Percentiles rank a stretch among this genome's conserved stretches.
Evolutionary conservation across 2,113 vertebrate genomes (phyloP).

Genomic region (Tonatia bakeri): DNA sequence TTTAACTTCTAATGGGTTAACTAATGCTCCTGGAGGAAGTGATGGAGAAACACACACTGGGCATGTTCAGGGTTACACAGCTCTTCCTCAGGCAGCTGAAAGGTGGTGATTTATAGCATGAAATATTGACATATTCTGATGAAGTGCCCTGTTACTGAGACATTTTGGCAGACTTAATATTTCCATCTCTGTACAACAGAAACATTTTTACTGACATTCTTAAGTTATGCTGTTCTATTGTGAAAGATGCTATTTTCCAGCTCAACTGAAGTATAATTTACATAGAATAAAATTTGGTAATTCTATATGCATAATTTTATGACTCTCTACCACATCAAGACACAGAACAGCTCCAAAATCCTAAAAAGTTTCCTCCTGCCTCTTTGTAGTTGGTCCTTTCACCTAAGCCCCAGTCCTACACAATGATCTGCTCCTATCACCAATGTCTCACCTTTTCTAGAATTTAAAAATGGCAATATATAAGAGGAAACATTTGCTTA

Average conservation of each 20-base stretch:
- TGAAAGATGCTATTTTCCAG: neutral
- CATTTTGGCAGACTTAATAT: conserved; percentile 61
- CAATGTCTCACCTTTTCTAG: neutral
- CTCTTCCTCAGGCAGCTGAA: conserved; percentile 60
- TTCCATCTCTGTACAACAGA: conserved; percentile 68
- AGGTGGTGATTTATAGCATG: conserved; percentile 72
- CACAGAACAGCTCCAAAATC: neutral
- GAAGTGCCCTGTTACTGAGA: conserved; percentile 73
- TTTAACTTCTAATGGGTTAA: conserved; percentile 14
- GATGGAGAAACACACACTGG: neutral
- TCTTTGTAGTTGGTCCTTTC: neutral
- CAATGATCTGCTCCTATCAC: neutral
- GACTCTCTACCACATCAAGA: neutral
- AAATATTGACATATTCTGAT: conserved; percentile 72
- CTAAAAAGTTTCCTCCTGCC: neutral
- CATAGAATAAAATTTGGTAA: neutral
- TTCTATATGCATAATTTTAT: neutral
- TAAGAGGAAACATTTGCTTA: neutral
- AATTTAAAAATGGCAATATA: neutral
- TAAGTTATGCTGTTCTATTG: conserved; percentile 36
- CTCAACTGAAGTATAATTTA: conserved; percentile 2
- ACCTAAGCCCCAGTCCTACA: neutral
- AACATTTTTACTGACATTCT: conserved; percentile 68
- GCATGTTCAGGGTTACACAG: conserved; percentile 17
- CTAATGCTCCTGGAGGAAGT: neutral